Evolutionary conservation across 2,113 vertebrate species (phyloP).

Genomic region (Anolis carolinensis): DNA sequence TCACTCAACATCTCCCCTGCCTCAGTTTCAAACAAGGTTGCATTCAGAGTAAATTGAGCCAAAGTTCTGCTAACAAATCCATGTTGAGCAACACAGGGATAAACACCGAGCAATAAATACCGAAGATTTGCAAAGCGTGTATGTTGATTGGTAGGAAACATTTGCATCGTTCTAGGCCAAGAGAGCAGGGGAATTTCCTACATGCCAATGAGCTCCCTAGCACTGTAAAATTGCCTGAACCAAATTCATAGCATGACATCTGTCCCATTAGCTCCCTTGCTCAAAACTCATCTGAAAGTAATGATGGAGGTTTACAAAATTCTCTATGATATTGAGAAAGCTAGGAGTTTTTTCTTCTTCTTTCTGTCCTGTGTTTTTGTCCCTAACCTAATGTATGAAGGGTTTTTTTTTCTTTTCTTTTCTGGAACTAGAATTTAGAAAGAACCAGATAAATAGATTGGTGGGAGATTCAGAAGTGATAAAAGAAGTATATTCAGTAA

Average conservation of each 20-base stretch:
- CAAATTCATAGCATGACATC: neutral
- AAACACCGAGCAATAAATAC: neutral
- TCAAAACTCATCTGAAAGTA: neutral
- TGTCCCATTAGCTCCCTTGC: neutral
- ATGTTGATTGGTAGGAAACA: neutral
- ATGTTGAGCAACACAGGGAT: no score
- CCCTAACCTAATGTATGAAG: no score
- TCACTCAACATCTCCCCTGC: neutral
- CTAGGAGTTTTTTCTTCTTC: neutral
- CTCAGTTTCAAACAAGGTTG: neutral
- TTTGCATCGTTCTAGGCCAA: neutral
- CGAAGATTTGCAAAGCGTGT: no score
- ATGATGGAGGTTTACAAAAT: neutral
- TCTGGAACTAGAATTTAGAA: neutral
- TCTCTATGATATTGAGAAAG: neutral
- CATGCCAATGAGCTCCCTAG: neutral
- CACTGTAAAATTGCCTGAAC: neutral
- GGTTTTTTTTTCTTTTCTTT: no score
- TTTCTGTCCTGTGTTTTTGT: neutral
- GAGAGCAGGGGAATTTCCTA: neutral
- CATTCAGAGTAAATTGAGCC: neutral
- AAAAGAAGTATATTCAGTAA: neutral
- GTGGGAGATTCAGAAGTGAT: neutral
- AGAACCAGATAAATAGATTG: neutral
- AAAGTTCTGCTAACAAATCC: neutral